phyloP scores from a whole-genome alignment of 2,797 vertebrate genomes.

The Astyanax mexicanus region DNA sequence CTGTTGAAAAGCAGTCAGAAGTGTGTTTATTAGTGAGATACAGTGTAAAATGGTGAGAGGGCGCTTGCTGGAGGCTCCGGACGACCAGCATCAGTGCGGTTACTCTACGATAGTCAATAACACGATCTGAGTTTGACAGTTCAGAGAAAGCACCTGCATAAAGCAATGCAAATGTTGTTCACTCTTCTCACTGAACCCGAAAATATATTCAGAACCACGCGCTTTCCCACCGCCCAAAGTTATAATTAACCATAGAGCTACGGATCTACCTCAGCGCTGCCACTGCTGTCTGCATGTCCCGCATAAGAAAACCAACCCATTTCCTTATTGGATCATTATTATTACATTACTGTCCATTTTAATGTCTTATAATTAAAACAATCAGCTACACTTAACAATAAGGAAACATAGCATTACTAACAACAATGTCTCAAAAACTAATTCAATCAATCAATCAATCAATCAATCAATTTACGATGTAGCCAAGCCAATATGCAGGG shows the following conservation, averaged over 20 bases:
- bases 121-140: slow-evolving; percentile 71
- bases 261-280: slow-evolving; percentile 25
- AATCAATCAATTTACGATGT: no score
- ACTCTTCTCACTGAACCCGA: slow-evolving; percentile 68
- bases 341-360: no score
- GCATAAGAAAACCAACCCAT: not conserved
- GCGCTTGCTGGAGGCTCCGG: slow-evolving; percentile 32
- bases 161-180: slow-evolving; percentile 75
- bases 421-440: no score
- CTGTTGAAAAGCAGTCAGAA: slow-evolving; percentile 19
- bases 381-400: no score
- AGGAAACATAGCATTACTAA: no score
- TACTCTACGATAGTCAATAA: slow-evolving; percentile 59
- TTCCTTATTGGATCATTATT: no score
- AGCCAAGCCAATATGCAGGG: no score
- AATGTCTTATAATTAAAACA: no score
- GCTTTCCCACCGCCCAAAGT: slow-evolving; percentile 51
- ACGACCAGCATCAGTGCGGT: slow-evolving; percentile 37
- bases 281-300: slow-evolving; percentile 3
- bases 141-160: slow-evolving; percentile 72
- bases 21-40: slow-evolving; percentile 50
- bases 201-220: slow-evolving; percentile 66
- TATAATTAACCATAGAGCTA: slow-evolving; percentile 65
- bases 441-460: no score
- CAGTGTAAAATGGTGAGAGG: slow-evolving; percentile 30